These are phyloP conservation scores for Nemoura dubitans DNA, from an alignment of 2,888 invertebrate species.

Conservation along the genomic window DNA sequence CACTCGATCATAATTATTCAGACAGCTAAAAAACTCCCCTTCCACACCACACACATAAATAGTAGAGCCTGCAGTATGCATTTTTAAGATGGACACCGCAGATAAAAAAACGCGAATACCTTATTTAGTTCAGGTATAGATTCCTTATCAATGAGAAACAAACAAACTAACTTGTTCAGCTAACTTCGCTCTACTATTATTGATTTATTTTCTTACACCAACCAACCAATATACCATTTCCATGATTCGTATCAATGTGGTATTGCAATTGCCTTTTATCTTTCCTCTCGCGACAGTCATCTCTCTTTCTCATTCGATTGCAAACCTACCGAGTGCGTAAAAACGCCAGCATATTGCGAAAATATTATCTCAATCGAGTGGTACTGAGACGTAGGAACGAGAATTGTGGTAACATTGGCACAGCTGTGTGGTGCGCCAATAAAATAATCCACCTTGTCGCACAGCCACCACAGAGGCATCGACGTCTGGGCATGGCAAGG, in stretches of 20 bases:
- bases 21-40: not conserved
- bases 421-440: not conserved
- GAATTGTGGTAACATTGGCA: not conserved
- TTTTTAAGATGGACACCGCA: not conserved
- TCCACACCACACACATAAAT: not conserved
- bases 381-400: not conserved
- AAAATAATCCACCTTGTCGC: not conserved
- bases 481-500: not conserved
- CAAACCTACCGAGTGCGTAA: not conserved
- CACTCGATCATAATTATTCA: not conserved
- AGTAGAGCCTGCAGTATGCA: not conserved
- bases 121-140: not conserved
- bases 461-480: not conserved
- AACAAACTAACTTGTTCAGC: slow-evolving; percentile 19
- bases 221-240: not conserved
- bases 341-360: not conserved
- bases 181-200: not conserved
- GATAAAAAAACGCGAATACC: not conserved
- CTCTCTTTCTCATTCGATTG: not conserved
- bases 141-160: slow-evolving; percentile 9
- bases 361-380: slow-evolving; percentile 12
- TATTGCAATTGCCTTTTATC: not conserved
- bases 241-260: not conserved
- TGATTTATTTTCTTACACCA: slow-evolving; percentile 12
- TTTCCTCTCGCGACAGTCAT: not conserved